Evolutionary conservation across 2,113 vertebrate genomes (phyloP).

Genomic region (Loxodonta africana): DNA sequence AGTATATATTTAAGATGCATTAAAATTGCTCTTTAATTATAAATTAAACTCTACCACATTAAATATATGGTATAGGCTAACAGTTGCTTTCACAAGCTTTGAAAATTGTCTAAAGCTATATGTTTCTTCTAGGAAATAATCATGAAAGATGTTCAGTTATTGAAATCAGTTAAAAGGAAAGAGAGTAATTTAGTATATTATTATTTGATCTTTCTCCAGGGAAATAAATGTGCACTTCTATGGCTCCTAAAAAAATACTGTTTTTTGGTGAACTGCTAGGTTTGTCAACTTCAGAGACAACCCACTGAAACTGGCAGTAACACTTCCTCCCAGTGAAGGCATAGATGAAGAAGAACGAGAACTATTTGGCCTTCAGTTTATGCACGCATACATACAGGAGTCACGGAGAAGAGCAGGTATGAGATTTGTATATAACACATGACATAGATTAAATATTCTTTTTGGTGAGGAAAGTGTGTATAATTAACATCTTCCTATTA

Average conservation of each 20-base stretch:
- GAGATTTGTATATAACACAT: background rate
- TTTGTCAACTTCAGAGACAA: conserved; percentile 99
- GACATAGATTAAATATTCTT: background rate
- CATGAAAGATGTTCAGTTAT: conserved; percentile 32
- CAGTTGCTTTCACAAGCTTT: conserved; percentile 27
- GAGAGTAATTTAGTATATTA: conserved; percentile 49
- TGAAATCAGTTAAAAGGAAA: background rate
- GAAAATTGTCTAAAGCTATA: conserved; percentile 1
- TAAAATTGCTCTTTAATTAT: background rate
- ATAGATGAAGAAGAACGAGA: conserved; percentile 92
- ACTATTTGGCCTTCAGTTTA: conserved; percentile 96
- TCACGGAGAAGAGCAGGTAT: conserved; percentile 85
- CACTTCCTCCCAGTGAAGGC: conserved; percentile 84
- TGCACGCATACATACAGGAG: conserved; percentile 94
- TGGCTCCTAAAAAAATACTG: conserved; percentile 51
- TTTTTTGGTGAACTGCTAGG: conserved; percentile 87
- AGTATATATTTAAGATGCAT: background rate
- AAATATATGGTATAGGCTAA: background rate
- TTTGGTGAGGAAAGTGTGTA: background rate
- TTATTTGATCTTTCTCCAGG: conserved; percentile 39
- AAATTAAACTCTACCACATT: background rate
- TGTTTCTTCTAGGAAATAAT: conserved; percentile 50
- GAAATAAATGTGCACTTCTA: background rate
- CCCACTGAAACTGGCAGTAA: conserved; percentile 92
- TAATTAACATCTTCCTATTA: background rate